Evolutionary conservation across 2,113 vertebrate species (phyloP).

Genomic region (Tyto alba): DNA sequence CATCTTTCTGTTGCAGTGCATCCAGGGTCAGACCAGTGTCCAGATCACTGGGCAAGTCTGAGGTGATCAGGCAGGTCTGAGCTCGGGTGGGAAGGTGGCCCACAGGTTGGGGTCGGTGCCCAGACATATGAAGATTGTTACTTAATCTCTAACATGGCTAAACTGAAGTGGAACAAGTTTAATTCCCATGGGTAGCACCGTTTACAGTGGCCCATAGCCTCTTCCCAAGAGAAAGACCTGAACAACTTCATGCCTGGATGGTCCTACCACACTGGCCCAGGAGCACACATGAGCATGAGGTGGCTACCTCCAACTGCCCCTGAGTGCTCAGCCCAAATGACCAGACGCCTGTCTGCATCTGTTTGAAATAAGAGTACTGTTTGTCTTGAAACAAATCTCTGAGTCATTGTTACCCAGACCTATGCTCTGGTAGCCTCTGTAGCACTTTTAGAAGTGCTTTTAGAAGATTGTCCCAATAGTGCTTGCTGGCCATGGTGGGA

Average conservation of each 20-base stretch:
- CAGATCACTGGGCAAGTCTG: neutral
- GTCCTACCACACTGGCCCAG: neutral
- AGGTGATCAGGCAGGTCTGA: neutral
- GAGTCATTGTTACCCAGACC: neutral
- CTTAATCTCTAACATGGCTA: neutral
- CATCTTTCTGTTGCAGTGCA: neutral
- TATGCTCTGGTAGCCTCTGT: neutral
- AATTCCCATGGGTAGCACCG: neutral
- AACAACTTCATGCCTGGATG: neutral
- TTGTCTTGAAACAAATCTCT: neutral
- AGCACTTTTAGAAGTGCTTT: neutral
- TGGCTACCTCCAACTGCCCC: neutral
- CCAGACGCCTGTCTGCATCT: neutral
- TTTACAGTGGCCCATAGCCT: neutral
- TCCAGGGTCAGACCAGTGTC: neutral
- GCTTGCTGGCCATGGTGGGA: neutral
- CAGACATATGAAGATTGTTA: neutral
- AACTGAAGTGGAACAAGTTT: neutral
- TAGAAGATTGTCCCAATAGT: neutral
- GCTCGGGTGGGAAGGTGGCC: neutral
- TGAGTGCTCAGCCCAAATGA: neutral
- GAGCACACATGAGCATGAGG: neutral
- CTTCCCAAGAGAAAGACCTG: neutral
- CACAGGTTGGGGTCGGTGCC: fast-evolving
- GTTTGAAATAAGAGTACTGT: neutral